A percentile compares a stretch with the other conserved stretches of the same genome.
Evolutionary conservation across 2,888 invertebrate species (phyloP).

Genomic region (Rhopalosiphum nymphaeae): DNA sequence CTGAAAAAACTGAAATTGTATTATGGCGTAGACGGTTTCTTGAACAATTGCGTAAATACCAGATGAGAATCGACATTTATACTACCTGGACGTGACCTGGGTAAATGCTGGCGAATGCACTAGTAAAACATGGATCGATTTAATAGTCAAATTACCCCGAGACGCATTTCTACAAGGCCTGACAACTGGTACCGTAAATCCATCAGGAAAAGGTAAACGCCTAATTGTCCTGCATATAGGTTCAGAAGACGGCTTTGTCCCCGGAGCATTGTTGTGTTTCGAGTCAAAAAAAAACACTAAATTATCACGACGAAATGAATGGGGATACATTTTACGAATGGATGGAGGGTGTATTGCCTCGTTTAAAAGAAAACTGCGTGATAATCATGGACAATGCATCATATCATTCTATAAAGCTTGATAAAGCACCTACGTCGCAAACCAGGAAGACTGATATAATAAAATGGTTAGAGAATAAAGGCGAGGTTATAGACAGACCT

Average conservation of each 20-base stretch:
- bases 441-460: background rate
- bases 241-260: background rate
- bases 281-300: background rate
- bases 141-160: conserved; percentile 66
- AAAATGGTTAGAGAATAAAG: background rate
- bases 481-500: too few relatives aligned
- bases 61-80: conserved; percentile 14
- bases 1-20: conserved; percentile 38
- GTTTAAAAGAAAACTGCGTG: too few relatives aligned
- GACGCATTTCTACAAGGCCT: conserved; percentile 54
- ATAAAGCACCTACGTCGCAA: background rate
- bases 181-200: background rate
- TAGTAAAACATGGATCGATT: conserved; percentile 63
- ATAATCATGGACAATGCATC: background rate
- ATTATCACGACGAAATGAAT: too few relatives aligned
- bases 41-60: conserved; percentile 6
- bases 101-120: conserved; percentile 33
- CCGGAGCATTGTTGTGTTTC: background rate
- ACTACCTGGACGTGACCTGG: conserved; percentile 54
- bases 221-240: background rate
- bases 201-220: background rate
- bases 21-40: conserved; percentile 32
- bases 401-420: background rate
- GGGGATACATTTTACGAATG: too few relatives aligned
- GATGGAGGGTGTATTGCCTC: too few relatives aligned